A percentile compares a stretch with the other conserved stretches of the same genome.
Evolutionary conservation across 2,888 invertebrate genomes (phyloP).

Genomic region (Lobophora halterata): DNA sequence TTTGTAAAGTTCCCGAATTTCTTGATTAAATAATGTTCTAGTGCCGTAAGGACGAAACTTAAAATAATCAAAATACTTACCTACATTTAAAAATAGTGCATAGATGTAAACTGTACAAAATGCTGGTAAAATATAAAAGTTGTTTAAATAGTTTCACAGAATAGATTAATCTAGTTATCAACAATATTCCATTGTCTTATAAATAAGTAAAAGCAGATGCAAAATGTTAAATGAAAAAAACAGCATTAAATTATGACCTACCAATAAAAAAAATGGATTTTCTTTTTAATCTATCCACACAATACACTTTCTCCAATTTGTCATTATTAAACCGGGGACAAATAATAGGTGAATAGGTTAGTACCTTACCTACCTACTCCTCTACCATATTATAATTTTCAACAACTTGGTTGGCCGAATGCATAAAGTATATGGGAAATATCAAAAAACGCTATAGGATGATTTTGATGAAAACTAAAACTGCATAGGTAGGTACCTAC

Average conservation of each 20-base stretch:
- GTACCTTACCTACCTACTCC: no score
- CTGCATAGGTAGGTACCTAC: no score
- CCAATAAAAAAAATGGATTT: constrained; percentile 71
- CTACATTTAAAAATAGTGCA: constrained; percentile 55
- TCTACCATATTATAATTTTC: no score
- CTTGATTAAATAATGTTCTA: constrained; percentile 35
- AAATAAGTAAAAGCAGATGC: constrained; percentile 77
- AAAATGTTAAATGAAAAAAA: constrained; percentile 77
- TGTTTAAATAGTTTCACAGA: constrained; percentile 78
- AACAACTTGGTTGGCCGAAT: no score
- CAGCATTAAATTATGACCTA: constrained; percentile 81
- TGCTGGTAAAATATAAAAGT: constrained; percentile 78
- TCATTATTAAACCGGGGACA: no score
- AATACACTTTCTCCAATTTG: no score
- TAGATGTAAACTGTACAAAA: constrained; percentile 66
- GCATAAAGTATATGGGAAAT: no score
- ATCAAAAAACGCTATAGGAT: no score
- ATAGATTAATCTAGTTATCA: constrained; percentile 77
- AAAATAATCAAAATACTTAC: constrained; percentile 42
- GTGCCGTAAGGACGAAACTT: constrained; percentile 42
- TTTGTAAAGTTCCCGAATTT: constrained; percentile 29
- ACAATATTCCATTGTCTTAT: constrained; percentile 81
- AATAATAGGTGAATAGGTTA: no score
- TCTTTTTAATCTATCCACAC: constrained; percentile 36
- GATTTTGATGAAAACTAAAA: no score